Base-by-base conservation (phyloP, 2,888 invertebrate species). In the Eupithecia exiguata region DNA sequence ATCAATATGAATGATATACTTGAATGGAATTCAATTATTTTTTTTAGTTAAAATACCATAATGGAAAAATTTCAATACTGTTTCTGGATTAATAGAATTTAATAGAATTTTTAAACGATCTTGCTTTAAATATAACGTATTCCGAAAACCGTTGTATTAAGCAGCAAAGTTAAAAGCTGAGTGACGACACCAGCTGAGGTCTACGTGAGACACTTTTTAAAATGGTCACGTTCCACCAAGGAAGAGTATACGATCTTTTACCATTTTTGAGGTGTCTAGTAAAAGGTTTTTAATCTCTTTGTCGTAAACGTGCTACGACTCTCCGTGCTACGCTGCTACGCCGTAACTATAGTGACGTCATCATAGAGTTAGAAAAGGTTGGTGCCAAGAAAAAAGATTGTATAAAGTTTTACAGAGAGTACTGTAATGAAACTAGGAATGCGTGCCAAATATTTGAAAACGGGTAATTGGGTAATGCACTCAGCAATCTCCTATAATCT, bases 111-210 rank as follows among this genome's bases (percentile, higher is more conserved):
- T n/a, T n/a, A n/a, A n/a, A n/a, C n/a, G n/a, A n/a, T n/a, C n/a
- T n/a, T n/a, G n/a, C n/a, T n/a, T 30, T 30, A 30, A 30, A 30
- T 3, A 30, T 30, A 53, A 53, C 58, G 5, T 53, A 61, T 61
- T 63, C n/a, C 21, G 38, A n/a, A n/a, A 12, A 38, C 18, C n/a
- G 65, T 78, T 80, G 21, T 79, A 81, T 77, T 78, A 80, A 78
- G 80, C 76, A 72, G 77, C 77, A 76, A 82, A 80, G 78, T 81
- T 80, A 79, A 77, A 77, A 78, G 74, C 80, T 74, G 72, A 75
- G 75, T 75, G 78, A 72, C 76, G 75, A 74, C 78, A 77, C 78
- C 78, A 77, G 76, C 71, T 80, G 78, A 40, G 10, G 61, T 36
- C 65, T 79, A 81, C 81, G 80, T 80, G 81, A 78, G 79, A 63